These are phyloP conservation scores for Cliona cf. orientalis DNA, from an alignment of 37 sponge, comb jelly and placozoan species.

Conservation along the genomic window DNA sequence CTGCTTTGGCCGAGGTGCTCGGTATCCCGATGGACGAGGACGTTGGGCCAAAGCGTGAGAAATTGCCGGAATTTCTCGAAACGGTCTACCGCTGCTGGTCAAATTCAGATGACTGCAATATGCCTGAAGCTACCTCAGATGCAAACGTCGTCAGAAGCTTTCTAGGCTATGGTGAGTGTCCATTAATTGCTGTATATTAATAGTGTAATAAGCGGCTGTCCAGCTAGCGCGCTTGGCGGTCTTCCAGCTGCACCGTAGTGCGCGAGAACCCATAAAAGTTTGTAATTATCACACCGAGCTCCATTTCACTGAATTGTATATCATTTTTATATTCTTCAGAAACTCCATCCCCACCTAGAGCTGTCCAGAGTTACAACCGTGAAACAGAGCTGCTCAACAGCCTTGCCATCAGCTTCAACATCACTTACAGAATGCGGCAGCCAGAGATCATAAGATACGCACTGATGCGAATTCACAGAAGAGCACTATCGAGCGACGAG, in stretches of 20 bases:
- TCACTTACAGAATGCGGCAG: background rate
- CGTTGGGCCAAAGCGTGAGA: background rate
- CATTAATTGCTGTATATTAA: background rate
- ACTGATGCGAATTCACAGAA: conserved; percentile 20
- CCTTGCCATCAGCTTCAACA: conserved; percentile 18
- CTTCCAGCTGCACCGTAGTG: no score
- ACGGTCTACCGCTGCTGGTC: conserved; percentile 64
- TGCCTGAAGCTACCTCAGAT: background rate
- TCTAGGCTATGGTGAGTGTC: conserved; percentile 17
- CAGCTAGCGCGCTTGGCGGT: no score
- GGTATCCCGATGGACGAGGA: conserved; percentile 27
- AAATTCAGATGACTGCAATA: background rate
- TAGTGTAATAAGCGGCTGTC: no score
- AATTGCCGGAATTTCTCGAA: conserved; percentile 30
- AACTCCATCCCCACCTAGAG: background rate
- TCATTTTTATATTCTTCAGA: no score
- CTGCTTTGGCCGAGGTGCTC: background rate
- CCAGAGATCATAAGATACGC: conserved; percentile 12
- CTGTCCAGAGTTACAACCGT: conserved; percentile 5
- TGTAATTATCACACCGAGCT: background rate
- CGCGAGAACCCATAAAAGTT: no score
- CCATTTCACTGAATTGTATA: no score
- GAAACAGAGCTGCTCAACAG: background rate
- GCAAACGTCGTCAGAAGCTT: conserved; percentile 12
- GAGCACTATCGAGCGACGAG: conserved; percentile 10